Evolutionary conservation across 2,797 vertebrate genomes (phyloP).

Genomic region (Scyliorhinus canicula): DNA sequence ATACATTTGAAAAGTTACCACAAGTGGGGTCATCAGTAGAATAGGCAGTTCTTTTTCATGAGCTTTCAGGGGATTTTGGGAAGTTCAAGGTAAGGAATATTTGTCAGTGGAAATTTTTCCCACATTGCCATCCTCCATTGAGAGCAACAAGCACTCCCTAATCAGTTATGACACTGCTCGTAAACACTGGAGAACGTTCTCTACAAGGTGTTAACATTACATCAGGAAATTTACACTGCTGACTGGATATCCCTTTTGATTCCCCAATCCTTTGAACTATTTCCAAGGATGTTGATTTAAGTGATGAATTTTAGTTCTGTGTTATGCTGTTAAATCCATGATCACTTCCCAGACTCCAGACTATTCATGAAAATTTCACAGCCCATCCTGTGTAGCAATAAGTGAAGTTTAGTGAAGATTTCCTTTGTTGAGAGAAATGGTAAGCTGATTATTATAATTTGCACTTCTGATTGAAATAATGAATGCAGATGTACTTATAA

Average conservation of each 20-base stretch:
- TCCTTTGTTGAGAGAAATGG: neutral
- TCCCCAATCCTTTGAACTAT: neutral
- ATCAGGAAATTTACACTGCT: neutral
- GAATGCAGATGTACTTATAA: neutral
- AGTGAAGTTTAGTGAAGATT: neutral
- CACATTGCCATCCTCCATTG: neutral
- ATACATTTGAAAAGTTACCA: neutral
- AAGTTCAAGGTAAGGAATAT: neutral
- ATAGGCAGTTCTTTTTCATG: neutral
- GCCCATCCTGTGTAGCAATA: neutral
- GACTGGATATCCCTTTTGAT: neutral
- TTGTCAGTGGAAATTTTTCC: neutral
- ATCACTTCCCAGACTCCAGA: neutral
- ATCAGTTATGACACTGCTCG: neutral
- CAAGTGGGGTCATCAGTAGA: neutral
- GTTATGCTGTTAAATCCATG: neutral
- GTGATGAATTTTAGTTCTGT: neutral
- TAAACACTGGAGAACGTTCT: neutral
- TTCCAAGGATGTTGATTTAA: neutral
- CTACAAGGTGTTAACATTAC: neutral
- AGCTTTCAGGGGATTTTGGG: neutral
- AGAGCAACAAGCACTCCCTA: neutral
- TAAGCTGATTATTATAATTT: neutral
- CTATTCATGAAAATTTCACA: neutral
- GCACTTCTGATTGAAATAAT: neutral